These are phyloP conservation scores for Euplagia quadripunctaria DNA, from an alignment of 2,888 invertebrate species.

Conservation along the genomic window DNA sequence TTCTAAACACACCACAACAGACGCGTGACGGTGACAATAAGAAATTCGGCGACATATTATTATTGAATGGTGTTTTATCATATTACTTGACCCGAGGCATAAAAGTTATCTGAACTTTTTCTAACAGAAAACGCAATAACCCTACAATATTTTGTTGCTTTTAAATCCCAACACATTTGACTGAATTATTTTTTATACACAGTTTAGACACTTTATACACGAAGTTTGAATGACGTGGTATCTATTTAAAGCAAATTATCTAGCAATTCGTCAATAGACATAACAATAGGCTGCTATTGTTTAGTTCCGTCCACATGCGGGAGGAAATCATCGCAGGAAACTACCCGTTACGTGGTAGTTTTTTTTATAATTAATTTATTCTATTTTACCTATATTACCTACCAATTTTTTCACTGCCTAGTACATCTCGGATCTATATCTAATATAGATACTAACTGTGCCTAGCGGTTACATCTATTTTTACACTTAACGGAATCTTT, in stretches of 20 bases:
- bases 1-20: too few species aligned
- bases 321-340: neutral
- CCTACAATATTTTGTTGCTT: neutral
- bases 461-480: too few species aligned
- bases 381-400: neutral
- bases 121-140: neutral
- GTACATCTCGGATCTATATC: too few species aligned
- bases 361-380: neutral
- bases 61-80: too few species aligned
- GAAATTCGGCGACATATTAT: too few species aligned
- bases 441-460: too few species aligned
- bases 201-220: constrained; percentile 15
- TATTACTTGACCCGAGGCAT: too few species aligned
- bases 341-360: neutral
- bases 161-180: neutral
- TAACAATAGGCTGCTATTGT: constrained; percentile 31
- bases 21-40: too few species aligned
- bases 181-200: too few species aligned
- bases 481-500: too few species aligned
- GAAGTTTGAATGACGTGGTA: constrained; percentile 18
- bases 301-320: constrained; percentile 36
- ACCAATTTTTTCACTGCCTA: too few species aligned
- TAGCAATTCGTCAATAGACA: constrained; percentile 28
- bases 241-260: constrained; percentile 38
- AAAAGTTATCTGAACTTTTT: too few species aligned